phyloP scores from a whole-genome alignment of 2,888 invertebrate species.

The Hetaerina titia region DNA sequence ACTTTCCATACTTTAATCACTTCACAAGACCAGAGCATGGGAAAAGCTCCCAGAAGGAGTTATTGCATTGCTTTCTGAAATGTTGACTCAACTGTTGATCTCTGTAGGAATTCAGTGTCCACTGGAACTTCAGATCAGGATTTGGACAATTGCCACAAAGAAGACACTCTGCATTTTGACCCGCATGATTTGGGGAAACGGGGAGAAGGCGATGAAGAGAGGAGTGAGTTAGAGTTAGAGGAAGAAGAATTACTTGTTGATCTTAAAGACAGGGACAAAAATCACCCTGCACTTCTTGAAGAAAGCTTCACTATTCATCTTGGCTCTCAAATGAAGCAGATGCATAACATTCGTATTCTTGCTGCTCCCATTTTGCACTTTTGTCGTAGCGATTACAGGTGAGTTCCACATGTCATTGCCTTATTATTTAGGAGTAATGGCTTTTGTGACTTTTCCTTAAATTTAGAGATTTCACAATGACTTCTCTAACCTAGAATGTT shows the following conservation, averaged over 20 bases:
- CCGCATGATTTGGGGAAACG: background rate
- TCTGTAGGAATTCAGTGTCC: conserved; percentile 21
- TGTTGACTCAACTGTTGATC: background rate
- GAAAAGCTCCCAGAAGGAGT: too few species aligned
- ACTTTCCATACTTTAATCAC: too few species aligned
- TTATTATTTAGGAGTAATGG: too few species aligned
- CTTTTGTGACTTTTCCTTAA: too few species aligned
- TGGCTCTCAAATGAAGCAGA: conserved; percentile 98
- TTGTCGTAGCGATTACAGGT: conserved; percentile 80
- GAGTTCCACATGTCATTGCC: conserved; percentile 73
- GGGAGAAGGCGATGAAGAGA: conserved; percentile 38
- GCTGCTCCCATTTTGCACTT: conserved; percentile 91
- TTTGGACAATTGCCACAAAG: background rate
- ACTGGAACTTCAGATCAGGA: conserved; percentile 54
- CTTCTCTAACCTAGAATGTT: too few species aligned
- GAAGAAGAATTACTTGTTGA: conserved; percentile 39
- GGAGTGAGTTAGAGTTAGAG: background rate
- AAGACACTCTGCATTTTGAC: background rate
- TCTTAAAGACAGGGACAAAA: conserved; percentile 68
- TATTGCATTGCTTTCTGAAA: too few species aligned
- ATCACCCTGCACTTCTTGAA: conserved; percentile 81
- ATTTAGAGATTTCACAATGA: too few species aligned
- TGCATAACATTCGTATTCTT: conserved; percentile 96
- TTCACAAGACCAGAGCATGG: too few species aligned
- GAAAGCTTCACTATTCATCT: conserved; percentile 99